Evolutionary conservation across 2,797 vertebrate species (phyloP).

Genomic region (Crenuchus spilurus): DNA sequence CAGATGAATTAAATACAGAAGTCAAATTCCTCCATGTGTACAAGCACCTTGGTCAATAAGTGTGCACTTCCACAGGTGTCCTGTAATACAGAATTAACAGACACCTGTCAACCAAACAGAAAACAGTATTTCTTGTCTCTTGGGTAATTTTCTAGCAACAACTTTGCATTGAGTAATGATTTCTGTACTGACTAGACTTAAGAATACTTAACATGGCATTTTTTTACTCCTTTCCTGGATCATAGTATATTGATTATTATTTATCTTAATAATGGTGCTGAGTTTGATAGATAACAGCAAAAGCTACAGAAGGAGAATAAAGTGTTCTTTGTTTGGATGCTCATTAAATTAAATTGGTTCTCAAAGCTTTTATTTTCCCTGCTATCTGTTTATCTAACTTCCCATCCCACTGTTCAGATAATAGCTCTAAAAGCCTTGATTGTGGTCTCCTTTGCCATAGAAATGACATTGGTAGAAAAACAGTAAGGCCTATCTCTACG

Average conservation of each 20-base stretch:
- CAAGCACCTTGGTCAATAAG: no score
- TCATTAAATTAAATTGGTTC: constrained; percentile 46
- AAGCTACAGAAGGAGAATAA: constrained; percentile 31
- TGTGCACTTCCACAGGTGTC: no score
- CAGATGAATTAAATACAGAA: no score
- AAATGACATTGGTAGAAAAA: constrained; percentile 60
- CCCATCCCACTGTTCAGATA: constrained; percentile 48
- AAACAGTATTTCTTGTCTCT: no score
- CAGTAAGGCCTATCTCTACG: constrained; percentile 15
- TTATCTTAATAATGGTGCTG: constrained; percentile 7
- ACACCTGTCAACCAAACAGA: no score
- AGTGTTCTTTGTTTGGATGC: constrained; percentile 36
- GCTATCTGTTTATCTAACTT: constrained; percentile 50
- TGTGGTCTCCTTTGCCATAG: constrained; percentile 53
- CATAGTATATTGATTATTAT: neutral
- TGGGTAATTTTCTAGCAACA: no score
- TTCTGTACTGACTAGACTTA: no score
- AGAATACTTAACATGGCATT: no score
- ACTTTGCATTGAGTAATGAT: no score
- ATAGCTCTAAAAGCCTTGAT: constrained; percentile 47
- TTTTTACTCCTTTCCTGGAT: neutral
- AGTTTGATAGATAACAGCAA: constrained; percentile 15
- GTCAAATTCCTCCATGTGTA: no score
- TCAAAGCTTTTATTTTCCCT: constrained; percentile 30
- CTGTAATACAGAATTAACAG: no score